Evolutionary conservation across 2,888 invertebrate genomes (phyloP), one percentile per base, ranked within the genome.

Genomic region (Latrodectus elegans): DNA sequence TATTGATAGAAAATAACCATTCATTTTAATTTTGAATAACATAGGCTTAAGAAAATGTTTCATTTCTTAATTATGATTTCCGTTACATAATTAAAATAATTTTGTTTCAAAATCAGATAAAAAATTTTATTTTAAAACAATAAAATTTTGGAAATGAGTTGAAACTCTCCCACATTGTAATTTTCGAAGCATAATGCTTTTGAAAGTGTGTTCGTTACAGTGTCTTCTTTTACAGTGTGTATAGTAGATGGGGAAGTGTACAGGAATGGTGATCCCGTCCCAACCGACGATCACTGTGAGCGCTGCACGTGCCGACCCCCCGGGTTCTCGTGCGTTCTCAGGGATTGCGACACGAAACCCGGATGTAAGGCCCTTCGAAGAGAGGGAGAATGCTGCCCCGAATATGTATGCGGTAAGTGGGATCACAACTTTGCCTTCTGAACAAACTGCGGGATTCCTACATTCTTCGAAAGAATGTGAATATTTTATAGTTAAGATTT

Each of bases 281-380:
- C 95, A 8, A 94, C 95, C 4, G 93, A 94, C 67, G 93, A 94
- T 60, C 94, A 95, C 14, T 95, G 95, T 92, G 94, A 95, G 92
- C 93, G 93, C 89, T 95, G 95, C 92, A 92, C 93, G 90, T 95
- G 95, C 91, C 92, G 93, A 89, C 93, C 93, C 17, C 94, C 95
- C 52, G 94, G 93, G 89, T 94, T 95, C 91, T 92, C 92, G 64
- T 95, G 95, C 92, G 92, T 93, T 80, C 92, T 93, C 89, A 94
- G 94, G 90, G 94, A 93, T 90, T 96, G 96, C 92, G 95, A 95
- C 92, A 94, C 94, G 90, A 94, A 95, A 84, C 94, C 95, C n/a
- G 95, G 95, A 90, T 96, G 96, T 93, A 95, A 95, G 92, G 95
- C 95, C 84, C 94, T 96, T 91, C 95, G 95, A 91, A 94, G 95